These are phyloP conservation scores for Alca torda DNA, from an alignment of 2,797 vertebrate genomes.

Conservation along the genomic window DNA sequence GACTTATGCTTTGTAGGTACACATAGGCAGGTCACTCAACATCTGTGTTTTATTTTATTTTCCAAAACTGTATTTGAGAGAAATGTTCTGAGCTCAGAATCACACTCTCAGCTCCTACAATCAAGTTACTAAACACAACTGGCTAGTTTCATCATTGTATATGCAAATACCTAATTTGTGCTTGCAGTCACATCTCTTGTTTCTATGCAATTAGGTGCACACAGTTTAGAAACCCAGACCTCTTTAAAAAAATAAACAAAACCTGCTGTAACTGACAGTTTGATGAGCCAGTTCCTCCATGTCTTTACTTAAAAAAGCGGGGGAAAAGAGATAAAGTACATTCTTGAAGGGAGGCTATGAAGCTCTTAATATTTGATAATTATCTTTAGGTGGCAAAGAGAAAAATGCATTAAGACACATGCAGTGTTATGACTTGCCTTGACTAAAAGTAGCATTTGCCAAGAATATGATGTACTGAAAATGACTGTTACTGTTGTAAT, in stretches of 20 bases:
- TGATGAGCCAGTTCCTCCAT: not conserved
- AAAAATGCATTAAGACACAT: conserved; percentile 12
- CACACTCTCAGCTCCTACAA: not conserved
- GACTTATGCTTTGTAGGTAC: not conserved
- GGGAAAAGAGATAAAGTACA: not conserved
- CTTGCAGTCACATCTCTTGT: conserved; percentile 8
- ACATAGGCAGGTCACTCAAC: not conserved
- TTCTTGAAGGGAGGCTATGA: not conserved
- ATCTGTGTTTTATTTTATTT: not conserved
- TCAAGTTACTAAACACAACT: not conserved
- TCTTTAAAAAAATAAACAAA: not conserved
- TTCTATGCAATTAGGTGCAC: not conserved
- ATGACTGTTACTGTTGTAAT: conserved; percentile 56
- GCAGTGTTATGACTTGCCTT: conserved; percentile 15
- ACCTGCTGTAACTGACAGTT: not conserved
- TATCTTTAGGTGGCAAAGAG: not conserved
- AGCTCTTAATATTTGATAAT: conserved; percentile 39
- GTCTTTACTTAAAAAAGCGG: not conserved
- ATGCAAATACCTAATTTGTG: not conserved
- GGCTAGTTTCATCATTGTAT: not conserved
- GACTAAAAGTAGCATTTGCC: conserved; percentile 30
- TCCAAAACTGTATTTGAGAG: not conserved
- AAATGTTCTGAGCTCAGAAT: not conserved
- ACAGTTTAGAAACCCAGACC: not conserved
- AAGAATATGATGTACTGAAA: conserved; percentile 52